Conservation (phyloP, 2,888 invertebrate species). For the Drosophila diplacantha region DNA sequence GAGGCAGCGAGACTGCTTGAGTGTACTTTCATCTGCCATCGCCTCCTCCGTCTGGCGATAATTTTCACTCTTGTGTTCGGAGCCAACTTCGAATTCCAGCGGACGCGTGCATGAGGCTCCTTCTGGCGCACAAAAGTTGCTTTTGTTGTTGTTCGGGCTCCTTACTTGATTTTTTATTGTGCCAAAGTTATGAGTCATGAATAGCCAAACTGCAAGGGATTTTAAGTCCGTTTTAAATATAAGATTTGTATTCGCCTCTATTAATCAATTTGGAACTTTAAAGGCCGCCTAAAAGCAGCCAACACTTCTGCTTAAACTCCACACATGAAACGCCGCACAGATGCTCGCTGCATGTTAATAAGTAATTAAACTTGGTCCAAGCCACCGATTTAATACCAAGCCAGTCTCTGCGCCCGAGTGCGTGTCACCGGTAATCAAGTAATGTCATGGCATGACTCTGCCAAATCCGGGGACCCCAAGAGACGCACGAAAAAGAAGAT, state of each 20-base stretch:
- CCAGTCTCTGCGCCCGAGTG: conserved; percentile 35
- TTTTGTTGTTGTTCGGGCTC: conserved; percentile 10
- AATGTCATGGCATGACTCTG: conserved; percentile 75
- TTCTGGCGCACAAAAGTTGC: conserved; percentile 31
- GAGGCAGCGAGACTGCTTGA: conserved; percentile 41
- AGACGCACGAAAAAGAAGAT: conserved; percentile 15
- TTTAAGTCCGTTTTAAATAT: neutral
- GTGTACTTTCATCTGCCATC: conserved; percentile 29
- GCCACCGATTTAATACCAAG: conserved; percentile 25
- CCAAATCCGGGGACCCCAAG: conserved; percentile 22
- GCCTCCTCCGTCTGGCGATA: conserved; percentile 46
- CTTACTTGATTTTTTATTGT: conserved; percentile 10
- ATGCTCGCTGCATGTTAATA: conserved; percentile 69
- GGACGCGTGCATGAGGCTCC: conserved; percentile 12
- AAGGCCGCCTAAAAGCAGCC: conserved; percentile 61
- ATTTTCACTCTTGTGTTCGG: conserved; percentile 62
- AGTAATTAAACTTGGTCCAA: conserved; percentile 74
- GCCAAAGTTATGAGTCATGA: conserved; percentile 19
- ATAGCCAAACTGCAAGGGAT: conserved; percentile 9
- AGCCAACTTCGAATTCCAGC: conserved; percentile 30
- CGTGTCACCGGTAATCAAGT: conserved; percentile 69
- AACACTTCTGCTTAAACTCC: conserved; percentile 30
- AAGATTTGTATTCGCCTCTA: neutral
- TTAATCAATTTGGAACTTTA: conserved; percentile 8
- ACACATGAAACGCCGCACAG: conserved; percentile 41